These are phyloP conservation scores for Ammodytes marinus DNA, from an alignment of 2,113 vertebrate genomes.

Conservation along the genomic window DNA sequence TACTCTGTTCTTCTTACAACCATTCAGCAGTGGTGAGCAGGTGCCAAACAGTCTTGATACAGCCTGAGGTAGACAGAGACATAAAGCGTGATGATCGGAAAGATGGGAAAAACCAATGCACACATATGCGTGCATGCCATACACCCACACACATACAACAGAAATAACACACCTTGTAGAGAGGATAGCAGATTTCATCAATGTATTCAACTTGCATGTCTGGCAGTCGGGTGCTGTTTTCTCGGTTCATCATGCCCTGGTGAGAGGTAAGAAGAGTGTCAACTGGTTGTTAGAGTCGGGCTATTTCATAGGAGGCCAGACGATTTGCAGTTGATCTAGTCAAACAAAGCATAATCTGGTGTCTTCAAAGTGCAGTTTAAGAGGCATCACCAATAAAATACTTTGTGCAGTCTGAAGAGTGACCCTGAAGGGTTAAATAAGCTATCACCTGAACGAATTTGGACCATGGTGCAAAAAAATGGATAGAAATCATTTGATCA, in stretches of 20 bases:
- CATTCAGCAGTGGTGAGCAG: conserved; percentile 88
- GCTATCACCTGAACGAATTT: no score
- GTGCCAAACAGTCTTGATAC: conserved; percentile 85
- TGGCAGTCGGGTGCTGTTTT: conserved; percentile 92
- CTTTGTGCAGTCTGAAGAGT: no score
- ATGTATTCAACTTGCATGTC: conserved; percentile 96
- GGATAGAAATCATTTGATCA: no score
- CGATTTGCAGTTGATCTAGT: background rate
- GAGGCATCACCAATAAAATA: background rate
- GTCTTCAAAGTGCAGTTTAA: background rate
- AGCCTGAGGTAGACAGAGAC: conserved; percentile 78
- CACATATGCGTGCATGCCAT: background rate
- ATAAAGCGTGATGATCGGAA: background rate
- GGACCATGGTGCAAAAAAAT: no score
- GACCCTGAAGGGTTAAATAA: no score
- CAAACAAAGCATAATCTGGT: background rate
- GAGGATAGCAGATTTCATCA: conserved; percentile 90
- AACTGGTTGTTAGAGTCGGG: background rate
- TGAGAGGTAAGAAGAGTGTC: conserved; percentile 12
- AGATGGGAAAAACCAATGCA: background rate
- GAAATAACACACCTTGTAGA: conserved; percentile 88
- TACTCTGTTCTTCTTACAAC: conserved; percentile 90
- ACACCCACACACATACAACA: background rate
- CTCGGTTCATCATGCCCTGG: conserved; percentile 94
- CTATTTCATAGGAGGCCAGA: background rate